Evolutionary conservation across 2,888 invertebrate genomes (phyloP).

Genomic region (Noctua janthina): DNA sequence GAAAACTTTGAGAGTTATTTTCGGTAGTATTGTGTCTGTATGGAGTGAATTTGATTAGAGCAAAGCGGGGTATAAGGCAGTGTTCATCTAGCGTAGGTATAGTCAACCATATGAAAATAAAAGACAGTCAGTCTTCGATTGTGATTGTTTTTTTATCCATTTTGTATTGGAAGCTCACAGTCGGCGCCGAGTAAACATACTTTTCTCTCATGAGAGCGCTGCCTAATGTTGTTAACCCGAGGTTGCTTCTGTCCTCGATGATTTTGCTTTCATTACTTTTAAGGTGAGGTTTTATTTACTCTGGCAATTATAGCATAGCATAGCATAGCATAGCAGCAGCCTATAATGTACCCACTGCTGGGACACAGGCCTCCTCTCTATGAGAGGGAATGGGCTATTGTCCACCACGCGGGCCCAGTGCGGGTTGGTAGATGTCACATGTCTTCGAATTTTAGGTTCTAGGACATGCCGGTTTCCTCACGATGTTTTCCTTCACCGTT

Average conservation of each 20-base stretch:
- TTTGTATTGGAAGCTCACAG: not conserved
- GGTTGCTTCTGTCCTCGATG: not conserved
- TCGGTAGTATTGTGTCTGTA: not conserved
- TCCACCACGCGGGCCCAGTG: too few relatives aligned
- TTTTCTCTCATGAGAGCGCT: not conserved
- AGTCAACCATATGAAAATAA: not conserved
- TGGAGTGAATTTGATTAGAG: not conserved
- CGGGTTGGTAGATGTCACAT: too few relatives aligned
- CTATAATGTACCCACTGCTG: too few relatives aligned
- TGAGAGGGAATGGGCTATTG: too few relatives aligned
- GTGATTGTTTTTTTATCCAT: not conserved
- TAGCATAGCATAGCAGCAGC: too few relatives aligned
- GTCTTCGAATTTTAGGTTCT: too few relatives aligned
- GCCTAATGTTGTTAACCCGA: not conserved
- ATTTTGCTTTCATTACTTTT: not conserved
- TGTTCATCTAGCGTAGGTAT: not conserved
- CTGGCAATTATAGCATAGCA: not conserved
- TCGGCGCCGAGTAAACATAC: not conserved
- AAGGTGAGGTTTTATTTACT: not conserved
- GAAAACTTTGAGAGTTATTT: slow-evolving; percentile 8
- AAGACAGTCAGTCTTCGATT: not conserved
- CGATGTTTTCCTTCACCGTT: too few relatives aligned
- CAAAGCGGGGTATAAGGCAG: not conserved
- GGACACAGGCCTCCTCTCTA: too few relatives aligned
- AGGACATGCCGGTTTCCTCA: too few relatives aligned